Conservation (phyloP, 1,140 invertebrate genomes). For the Phocides pigmalion region DNA sequence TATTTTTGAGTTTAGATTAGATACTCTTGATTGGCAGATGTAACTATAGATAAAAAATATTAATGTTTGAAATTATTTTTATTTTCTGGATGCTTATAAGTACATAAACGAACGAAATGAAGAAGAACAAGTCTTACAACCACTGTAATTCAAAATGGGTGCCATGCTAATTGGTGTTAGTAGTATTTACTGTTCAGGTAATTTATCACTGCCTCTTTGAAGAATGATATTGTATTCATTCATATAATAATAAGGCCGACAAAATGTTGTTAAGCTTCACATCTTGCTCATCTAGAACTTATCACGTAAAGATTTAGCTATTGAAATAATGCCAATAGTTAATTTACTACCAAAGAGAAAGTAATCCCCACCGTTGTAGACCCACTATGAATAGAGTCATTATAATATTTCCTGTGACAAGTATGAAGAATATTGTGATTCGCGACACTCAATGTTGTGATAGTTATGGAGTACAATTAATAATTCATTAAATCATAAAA, state of each 20-base stretch:
- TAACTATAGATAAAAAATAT: too few relatives aligned
- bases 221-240: conserved; percentile 17
- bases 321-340: background rate
- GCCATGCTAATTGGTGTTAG: conserved; percentile 6
- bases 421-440: conserved; percentile 12
- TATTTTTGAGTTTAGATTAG: too few relatives aligned
- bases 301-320: background rate
- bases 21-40: too few relatives aligned
- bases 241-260: background rate
- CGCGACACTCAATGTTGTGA: conserved; percentile 12
- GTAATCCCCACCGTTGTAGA: background rate
- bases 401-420: conserved; percentile 2
- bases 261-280: conserved; percentile 2
- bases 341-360: background rate
- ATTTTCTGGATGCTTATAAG: background rate
- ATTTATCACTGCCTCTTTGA: conserved; percentile 15
- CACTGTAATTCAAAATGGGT: background rate
- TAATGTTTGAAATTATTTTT: too few relatives aligned
- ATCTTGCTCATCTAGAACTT: background rate
- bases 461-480: conserved; percentile 30
- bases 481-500: conserved; percentile 12
- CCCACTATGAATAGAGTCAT: background rate
- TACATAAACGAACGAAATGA: background rate
- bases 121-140: conserved; percentile 11
- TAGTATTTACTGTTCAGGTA: conserved; percentile 3